These are phyloP conservation scores for Psittacula echo DNA, from an alignment of 2,797 vertebrate genomes.

Conservation along the genomic window DNA sequence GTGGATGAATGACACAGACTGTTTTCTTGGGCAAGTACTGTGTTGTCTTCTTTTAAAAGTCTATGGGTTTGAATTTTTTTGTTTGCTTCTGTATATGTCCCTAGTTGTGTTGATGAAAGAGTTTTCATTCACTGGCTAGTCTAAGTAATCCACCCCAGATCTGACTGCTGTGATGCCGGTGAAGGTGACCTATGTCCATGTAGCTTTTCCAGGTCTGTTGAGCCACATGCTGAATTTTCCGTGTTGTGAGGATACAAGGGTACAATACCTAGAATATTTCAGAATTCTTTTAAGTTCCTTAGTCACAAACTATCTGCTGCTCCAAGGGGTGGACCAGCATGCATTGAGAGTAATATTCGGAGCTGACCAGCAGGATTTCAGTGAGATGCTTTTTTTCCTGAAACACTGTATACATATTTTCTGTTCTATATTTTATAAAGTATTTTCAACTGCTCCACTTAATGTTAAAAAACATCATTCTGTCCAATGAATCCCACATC, in stretches of 20 bases:
- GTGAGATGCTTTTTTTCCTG: background rate
- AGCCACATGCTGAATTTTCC: background rate
- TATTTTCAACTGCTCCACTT: background rate
- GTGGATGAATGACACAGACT: conserved; percentile 98
- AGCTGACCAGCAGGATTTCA: background rate
- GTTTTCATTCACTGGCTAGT: background rate
- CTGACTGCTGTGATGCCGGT: background rate
- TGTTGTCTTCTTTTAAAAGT: background rate
- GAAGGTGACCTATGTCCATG: background rate
- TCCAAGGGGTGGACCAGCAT: background rate
- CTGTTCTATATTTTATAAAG: background rate
- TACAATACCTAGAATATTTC: background rate
- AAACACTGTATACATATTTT: background rate
- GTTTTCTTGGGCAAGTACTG: conserved; percentile 90
- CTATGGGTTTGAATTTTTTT: background rate
- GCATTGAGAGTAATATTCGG: background rate
- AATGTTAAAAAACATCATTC: background rate
- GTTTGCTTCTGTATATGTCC: background rate
- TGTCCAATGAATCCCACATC: background rate
- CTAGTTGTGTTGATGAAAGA: background rate
- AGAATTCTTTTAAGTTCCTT: background rate
- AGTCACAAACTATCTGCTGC: background rate
- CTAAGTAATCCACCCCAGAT: background rate
- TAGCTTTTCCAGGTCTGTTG: background rate
- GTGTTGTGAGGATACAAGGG: background rate